These are phyloP conservation scores for Ormyrus rosae DNA, from an alignment of 2,888 invertebrate genomes.

Conservation along the genomic window DNA sequence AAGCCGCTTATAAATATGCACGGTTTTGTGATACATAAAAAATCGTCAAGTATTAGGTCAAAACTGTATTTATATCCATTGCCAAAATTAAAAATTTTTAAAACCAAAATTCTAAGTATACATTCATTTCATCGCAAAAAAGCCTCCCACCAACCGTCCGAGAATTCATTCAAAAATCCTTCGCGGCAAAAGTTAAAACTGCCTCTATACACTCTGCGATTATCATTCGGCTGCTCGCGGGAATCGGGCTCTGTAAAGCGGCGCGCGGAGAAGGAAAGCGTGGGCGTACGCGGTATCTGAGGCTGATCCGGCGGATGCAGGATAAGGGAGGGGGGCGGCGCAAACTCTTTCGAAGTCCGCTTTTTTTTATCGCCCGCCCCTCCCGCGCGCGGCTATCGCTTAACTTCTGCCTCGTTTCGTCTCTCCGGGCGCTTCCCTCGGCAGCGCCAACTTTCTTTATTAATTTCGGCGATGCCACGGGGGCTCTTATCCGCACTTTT, in stretches of 20 bases:
- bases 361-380: constrained; percentile 56
- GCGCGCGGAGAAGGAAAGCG: constrained; percentile 70
- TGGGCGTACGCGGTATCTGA: constrained; percentile 68
- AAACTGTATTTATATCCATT: no score
- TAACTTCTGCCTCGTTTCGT: constrained; percentile 41
- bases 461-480: constrained; percentile 38
- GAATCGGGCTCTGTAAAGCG: constrained; percentile 39
- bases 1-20: no score
- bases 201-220: not conserved
- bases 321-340: constrained; percentile 61
- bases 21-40: no score
- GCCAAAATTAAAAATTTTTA: no score
- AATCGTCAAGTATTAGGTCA: no score
- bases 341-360: constrained; percentile 73
- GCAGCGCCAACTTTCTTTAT: constrained; percentile 49
- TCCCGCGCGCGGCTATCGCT: constrained; percentile 50
- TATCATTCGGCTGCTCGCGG: constrained; percentile 1
- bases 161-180: no score
- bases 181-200: no score
- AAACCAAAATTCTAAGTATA: no score
- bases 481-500: not conserved
- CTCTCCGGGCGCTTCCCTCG: constrained; percentile 53
- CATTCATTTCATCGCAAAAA: no score
- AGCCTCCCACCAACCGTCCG: no score
- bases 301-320: constrained; percentile 76